Evolutionary conservation across 2,797 vertebrate species (phyloP).

Genomic region (Semotilus atromaculatus): DNA sequence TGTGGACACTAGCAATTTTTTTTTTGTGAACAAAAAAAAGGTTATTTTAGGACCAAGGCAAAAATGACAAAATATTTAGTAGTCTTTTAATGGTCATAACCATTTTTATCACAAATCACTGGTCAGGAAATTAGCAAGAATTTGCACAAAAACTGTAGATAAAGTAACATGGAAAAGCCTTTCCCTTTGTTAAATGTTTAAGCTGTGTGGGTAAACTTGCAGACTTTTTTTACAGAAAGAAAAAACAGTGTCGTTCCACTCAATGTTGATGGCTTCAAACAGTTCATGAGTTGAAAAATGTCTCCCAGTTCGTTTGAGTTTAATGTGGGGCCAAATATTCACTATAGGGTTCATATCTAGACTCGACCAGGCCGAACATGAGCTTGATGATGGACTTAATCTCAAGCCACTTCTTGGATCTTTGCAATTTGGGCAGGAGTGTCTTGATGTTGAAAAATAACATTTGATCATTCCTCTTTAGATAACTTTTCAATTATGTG

Average conservation of each 20-base stretch:
- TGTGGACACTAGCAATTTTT: not conserved
- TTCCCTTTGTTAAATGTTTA: not conserved
- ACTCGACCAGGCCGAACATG: not conserved
- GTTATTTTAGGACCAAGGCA: too few species aligned
- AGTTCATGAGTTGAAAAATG: not conserved
- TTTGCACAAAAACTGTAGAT: not conserved
- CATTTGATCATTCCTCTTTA: not conserved
- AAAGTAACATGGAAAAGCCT: not conserved
- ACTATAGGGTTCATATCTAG: not conserved
- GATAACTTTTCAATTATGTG: not conserved
- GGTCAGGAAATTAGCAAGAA: not conserved
- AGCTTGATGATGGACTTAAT: not conserved
- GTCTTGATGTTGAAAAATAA: not conserved
- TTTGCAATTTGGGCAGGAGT: not conserved
- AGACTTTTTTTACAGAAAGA: not conserved
- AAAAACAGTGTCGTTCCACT: not conserved
- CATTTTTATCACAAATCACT: not conserved
- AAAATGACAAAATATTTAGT: not conserved
- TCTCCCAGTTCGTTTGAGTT: not conserved
- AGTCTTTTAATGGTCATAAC: not conserved
- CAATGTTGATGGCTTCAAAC: not conserved
- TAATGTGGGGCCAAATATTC: not conserved
- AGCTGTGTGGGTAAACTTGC: too few species aligned
- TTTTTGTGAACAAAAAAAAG: not conserved
- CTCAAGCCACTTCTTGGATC: not conserved